Evolutionary conservation across 1,140 invertebrate species (phyloP), one percentile per base, ranked within the genome.

Genomic region (Solenopsis fugax): DNA sequence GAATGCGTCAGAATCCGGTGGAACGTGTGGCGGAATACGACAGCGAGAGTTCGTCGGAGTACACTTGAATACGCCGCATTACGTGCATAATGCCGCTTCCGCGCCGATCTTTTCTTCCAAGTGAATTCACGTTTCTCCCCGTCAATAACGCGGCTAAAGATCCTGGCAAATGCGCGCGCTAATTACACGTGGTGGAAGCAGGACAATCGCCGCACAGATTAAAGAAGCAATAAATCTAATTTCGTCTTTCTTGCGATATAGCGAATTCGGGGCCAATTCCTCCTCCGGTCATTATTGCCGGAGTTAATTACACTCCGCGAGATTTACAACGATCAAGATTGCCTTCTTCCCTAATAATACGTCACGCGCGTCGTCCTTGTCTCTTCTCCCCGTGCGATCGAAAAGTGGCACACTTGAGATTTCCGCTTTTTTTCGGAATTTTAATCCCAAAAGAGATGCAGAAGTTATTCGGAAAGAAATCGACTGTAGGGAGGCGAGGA

Each of bases 321-420:
- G 80, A 84, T 84, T 84, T 84, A 84, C 67, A 84, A 84, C 80
- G 18, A 84, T 84, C 80, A 69, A 84, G 69, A 84, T 84, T 84
- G 80, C 69, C 54, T 84, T 82, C 67, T 73, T 75, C 54, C 13
- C 69, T 84, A 84, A 84, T 84, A 84, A 84, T 84, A 84, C 45
- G 54, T 84, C 80, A 24, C 54, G 24, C 29, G 48, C 60, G 58
- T 85, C 29, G 48, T 65, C 62, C 50, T 67, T 78, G 37, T 85
- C 41, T 41, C 41, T 85, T 52, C 75, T 54, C 73, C 13, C 6
- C 16, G 67, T 24, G 18, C n/a, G 29, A 84, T 18, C 41, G 56
- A 21, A 48, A 84, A 73, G 54, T 34, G 18, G 24, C 54, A 7
- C 56, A 34, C 24, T 45, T 41, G 52, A 29, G 24, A 48, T 48